A percentile compares a stretch with the other conserved stretches of the same genome.
These are phyloP conservation scores for Drosophila meridionalis DNA, from an alignment of 2,888 invertebrate genomes.

Conservation along the genomic window DNA sequence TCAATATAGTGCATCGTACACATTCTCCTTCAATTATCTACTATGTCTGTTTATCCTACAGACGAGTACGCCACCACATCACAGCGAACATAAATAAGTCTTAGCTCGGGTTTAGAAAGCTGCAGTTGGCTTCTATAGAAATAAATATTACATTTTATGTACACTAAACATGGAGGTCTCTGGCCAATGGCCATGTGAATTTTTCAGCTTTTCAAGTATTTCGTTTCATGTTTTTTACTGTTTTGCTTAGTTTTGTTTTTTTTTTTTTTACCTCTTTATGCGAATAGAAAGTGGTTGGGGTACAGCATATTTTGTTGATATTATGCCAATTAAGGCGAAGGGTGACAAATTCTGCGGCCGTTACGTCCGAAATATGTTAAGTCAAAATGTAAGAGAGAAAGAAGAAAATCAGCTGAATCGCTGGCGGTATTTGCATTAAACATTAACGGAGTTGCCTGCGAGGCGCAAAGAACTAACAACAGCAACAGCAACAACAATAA, in stretches of 20 bases:
- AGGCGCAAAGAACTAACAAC: constrained; percentile 32
- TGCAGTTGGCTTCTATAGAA: constrained; percentile 12
- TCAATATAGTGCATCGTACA: background rate
- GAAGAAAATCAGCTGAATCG: constrained; percentile 23
- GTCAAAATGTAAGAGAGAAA: constrained; percentile 33
- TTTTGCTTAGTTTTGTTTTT: constrained; percentile 25
- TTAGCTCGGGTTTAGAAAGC: constrained; percentile 2
- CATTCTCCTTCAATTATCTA: background rate
- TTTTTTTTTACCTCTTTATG: background rate
- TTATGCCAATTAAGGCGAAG: constrained; percentile 55
- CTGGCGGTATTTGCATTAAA: constrained; percentile 71
- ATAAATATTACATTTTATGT: constrained; percentile 15
- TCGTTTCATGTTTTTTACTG: constrained; percentile 5
- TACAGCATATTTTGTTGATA: constrained; percentile 49
- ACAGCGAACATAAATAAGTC: background rate
- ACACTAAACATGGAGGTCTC: constrained; percentile 6
- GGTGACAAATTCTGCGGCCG: constrained; percentile 56
- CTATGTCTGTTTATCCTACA: background rate
- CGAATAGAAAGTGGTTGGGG: constrained; percentile 49
- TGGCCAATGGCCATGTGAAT: constrained; percentile 1
- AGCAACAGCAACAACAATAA: constrained; percentile 34
- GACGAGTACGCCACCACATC: background rate
- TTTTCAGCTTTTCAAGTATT: constrained; percentile 5
- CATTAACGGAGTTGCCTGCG: constrained; percentile 65
- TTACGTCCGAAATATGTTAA: constrained; percentile 43